These are phyloP conservation scores for Candidula unifasciata DNA, from an alignment of 2,888 invertebrate species.

Conservation along the genomic window DNA sequence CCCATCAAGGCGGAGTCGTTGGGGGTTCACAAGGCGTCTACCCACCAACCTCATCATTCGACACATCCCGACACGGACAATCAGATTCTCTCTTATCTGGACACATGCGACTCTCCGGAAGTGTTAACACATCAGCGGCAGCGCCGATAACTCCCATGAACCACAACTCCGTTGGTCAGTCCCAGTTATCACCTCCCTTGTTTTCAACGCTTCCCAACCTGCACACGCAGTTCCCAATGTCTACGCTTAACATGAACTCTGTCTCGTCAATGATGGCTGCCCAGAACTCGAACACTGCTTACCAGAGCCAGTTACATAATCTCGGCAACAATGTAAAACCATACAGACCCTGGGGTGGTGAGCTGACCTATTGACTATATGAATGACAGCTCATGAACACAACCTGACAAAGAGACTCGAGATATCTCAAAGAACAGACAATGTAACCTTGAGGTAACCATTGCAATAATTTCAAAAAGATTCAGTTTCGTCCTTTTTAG, in stretches of 20 bases:
- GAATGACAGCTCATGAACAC: no score
- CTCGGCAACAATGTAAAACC: conserved; percentile 82
- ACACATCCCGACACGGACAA: conserved; percentile 30
- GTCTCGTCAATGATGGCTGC: conserved; percentile 66
- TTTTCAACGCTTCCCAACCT: conserved; percentile 67
- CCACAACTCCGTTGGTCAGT: conserved; percentile 63
- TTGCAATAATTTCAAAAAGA: no score
- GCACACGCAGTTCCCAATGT: conserved; percentile 72
- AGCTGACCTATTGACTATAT: conserved; percentile 88
- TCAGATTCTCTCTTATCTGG: conserved; percentile 39
- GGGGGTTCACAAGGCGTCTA: conserved; percentile 23
- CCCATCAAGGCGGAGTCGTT: conserved; percentile 34
- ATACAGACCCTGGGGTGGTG: conserved; percentile 97
- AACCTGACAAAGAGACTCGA: no score
- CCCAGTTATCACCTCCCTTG: conserved; percentile 68
- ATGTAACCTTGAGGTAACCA: no score
- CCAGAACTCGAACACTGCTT: conserved; percentile 60
- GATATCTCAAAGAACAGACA: no score
- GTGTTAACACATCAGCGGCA: conserved; percentile 68
- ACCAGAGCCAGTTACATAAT: conserved; percentile 50
- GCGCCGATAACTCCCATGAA: conserved; percentile 37
- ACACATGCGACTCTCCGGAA: conserved; percentile 63
- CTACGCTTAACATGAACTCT: conserved; percentile 62
- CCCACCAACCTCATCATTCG: conserved; percentile 30
- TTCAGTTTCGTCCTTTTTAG: no score